Evolutionary conservation across 2,888 invertebrate species (phyloP).

Genomic region (Agrochola lychnidis): DNA sequence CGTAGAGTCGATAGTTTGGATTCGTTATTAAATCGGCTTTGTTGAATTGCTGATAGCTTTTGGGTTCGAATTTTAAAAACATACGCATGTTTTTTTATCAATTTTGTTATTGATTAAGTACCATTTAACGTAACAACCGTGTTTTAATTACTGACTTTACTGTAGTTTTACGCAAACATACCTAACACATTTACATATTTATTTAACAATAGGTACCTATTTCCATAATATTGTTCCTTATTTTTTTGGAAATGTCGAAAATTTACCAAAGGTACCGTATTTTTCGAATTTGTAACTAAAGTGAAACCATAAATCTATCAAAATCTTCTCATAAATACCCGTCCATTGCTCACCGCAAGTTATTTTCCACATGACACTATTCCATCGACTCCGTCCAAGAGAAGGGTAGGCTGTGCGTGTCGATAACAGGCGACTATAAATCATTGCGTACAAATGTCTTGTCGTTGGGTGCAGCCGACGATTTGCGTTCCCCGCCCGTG

Average conservation of each 20-base stretch:
- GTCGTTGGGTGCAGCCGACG: conserved; percentile 84
- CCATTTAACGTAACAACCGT: no score
- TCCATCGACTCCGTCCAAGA: conserved; percentile 67
- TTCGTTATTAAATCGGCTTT: not conserved
- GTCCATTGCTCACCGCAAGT: conserved; percentile 14
- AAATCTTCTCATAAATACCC: conserved; percentile 10
- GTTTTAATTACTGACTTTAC: no score
- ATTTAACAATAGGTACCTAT: no score
- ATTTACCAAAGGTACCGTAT: no score
- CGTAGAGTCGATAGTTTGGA: conserved; percentile 69
- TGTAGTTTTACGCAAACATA: no score
- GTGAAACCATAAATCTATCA: conserved; percentile 7
- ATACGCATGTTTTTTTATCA: no score
- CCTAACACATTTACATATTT: no score
- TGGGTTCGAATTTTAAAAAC: no score
- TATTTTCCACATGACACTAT: conserved; percentile 55
- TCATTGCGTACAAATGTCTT: conserved; percentile 88
- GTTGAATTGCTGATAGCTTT: not conserved
- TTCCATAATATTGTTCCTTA: no score
- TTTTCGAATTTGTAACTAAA: no score
- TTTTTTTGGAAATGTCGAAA: no score
- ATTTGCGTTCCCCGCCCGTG: conserved; percentile 81
- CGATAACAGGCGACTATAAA: conserved; percentile 89
- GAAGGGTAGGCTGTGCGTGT: conserved; percentile 88
- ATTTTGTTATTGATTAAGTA: no score